A percentile compares a stretch with the other conserved stretches of the same genome.
These are phyloP conservation scores for Toxotes lorentzi DNA, from an alignment of 2,797 vertebrate species.

Conservation along the genomic window DNA sequence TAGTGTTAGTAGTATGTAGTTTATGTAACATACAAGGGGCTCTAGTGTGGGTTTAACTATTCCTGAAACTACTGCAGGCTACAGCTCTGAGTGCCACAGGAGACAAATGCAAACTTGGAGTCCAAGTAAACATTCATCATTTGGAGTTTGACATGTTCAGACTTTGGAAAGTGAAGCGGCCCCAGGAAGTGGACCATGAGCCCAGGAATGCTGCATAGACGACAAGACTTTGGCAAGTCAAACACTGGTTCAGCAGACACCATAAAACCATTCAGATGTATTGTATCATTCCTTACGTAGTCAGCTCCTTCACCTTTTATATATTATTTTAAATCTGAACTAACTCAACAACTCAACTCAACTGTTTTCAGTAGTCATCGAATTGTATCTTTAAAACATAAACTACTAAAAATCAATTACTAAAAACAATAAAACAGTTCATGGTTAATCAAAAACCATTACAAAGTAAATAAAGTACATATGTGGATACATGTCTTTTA, in stretches of 20 bases:
- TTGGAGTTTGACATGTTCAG: conserved; percentile 29
- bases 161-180: conserved; percentile 31
- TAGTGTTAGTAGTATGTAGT: conserved; percentile 35
- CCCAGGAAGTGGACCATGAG: conserved; percentile 30
- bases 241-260: conserved; percentile 37
- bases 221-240: conserved; percentile 61
- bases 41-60: conserved; percentile 24
- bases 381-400: conserved; percentile 32
- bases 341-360: conserved; percentile 2
- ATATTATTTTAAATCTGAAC: conserved; percentile 33
- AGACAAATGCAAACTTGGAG: conserved; percentile 37
- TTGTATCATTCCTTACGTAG: conserved; percentile 46
- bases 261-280: conserved; percentile 28
- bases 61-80: conserved; percentile 27
- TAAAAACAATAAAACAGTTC: conserved; percentile 32
- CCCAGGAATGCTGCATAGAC: conserved; percentile 57
- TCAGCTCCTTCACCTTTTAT: conserved; percentile 40
- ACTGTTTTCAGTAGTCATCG: conserved; percentile 51
- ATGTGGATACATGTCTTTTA: conserved; percentile 41
- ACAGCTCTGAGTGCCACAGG: conserved; percentile 32
- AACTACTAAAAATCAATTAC: conserved; percentile 24
- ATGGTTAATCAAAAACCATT: conserved; percentile 39
- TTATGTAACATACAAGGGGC: conserved; percentile 23
- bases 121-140: conserved; percentile 27
- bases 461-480: conserved; percentile 43